A percentile compares a stretch with the other conserved stretches of the same genome.
Conservation (phyloP, 2,113 vertebrate species). For the Barnardius zonarius region DNA sequence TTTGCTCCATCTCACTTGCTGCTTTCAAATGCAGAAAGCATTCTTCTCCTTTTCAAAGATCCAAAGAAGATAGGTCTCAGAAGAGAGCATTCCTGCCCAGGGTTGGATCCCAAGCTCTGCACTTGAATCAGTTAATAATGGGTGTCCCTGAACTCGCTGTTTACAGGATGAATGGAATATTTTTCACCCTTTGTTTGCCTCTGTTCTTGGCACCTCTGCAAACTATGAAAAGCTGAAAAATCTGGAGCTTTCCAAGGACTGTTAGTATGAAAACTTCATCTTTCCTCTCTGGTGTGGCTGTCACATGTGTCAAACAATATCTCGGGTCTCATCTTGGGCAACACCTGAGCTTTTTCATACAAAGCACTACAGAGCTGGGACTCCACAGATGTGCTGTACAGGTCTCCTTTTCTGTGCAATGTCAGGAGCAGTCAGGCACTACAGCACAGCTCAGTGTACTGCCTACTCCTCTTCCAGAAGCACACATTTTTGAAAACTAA, state of each 20-base stretch:
- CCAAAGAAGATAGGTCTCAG: background rate
- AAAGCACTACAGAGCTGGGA: background rate
- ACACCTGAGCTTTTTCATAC: background rate
- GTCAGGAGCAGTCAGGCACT: background rate
- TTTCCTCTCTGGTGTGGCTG: background rate
- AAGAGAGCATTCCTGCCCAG: constrained; percentile 47
- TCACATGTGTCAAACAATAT: background rate
- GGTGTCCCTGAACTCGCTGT: constrained; percentile 35
- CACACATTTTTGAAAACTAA: background rate
- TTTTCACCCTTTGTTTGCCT: constrained; percentile 54
- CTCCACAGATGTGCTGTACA: background rate
- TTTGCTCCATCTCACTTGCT: constrained; percentile 35
- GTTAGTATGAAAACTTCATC: background rate
- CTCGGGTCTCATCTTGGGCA: background rate
- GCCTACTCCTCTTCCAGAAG: background rate
- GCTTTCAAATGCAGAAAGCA: constrained; percentile 36
- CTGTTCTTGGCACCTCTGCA: constrained; percentile 33
- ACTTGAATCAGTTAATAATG: constrained; percentile 1
- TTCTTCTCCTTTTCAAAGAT: constrained; percentile 19
- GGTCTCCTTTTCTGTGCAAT: background rate
- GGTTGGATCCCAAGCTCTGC: constrained; percentile 8
- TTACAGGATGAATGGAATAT: constrained; percentile 32
- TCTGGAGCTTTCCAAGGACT: constrained; percentile 19
- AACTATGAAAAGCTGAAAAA: constrained; percentile 38
- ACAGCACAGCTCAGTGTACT: background rate